Percentiles rank a stretch among this genome's conserved stretches.
phyloP scores from a whole-genome alignment of 2,888 invertebrate genomes.

The Drosophila formosana region DNA sequence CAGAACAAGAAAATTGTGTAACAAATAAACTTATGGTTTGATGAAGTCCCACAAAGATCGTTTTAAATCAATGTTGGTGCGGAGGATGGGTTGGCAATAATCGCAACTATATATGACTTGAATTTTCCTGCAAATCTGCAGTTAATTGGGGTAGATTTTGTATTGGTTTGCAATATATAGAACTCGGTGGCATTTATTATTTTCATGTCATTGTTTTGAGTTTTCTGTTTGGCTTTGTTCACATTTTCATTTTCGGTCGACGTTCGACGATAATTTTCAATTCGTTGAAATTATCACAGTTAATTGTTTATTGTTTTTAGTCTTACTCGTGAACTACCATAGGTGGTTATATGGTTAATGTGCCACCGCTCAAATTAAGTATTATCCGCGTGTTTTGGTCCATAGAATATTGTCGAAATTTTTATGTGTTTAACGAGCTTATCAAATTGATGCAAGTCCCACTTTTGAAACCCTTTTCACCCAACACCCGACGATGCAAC shows the following conservation, averaged over 20 bases:
- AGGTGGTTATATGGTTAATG: slow-evolving; percentile 7
- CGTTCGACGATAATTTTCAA: slow-evolving; percentile 9
- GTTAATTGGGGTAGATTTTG: too few relatives aligned
- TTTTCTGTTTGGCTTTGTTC: slow-evolving; percentile 7
- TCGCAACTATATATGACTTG: too few relatives aligned
- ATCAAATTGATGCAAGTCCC: not conserved
- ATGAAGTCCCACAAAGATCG: not conserved
- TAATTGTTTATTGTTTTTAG: slow-evolving; percentile 14
- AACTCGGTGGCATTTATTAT: not conserved
- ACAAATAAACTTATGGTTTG: slow-evolving; percentile 26
- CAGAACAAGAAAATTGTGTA: slow-evolving; percentile 12
- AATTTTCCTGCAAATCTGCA: too few relatives aligned
- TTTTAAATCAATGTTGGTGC: too few relatives aligned
- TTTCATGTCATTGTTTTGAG: slow-evolving; percentile 2
- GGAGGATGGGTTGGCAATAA: too few relatives aligned
- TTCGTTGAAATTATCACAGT: slow-evolving; percentile 13
- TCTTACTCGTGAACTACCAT: slow-evolving; percentile 1
- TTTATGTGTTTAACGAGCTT: not conserved
- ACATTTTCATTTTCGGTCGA: slow-evolving; percentile 8
- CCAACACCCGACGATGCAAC: slow-evolving; percentile 5
- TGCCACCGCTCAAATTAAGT: slow-evolving; percentile 9
- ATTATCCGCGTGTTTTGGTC: not conserved
- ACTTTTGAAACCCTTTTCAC: not conserved
- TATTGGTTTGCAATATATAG: not conserved
- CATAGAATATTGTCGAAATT: not conserved